phyloP scores from a whole-genome alignment of 2,113 vertebrate species.

The Siphamia tubifer region DNA sequence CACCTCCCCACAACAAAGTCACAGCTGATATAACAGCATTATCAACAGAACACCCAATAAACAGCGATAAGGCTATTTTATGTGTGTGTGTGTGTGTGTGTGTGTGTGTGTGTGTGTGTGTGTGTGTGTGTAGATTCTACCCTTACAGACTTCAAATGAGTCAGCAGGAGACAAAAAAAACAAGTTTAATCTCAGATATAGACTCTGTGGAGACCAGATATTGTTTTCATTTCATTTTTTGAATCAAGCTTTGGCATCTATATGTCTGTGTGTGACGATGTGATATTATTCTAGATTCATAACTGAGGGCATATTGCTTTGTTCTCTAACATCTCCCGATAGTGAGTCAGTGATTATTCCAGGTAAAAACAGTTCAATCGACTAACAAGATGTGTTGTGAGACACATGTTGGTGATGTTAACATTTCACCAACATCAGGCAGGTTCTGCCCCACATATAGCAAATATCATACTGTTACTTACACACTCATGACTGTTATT shows the following conservation, averaged over 20 bases:
- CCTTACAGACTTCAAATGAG: slow-evolving; percentile 9
- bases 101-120: background rate
- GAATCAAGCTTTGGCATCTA: background rate
- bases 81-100: background rate
- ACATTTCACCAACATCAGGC: slow-evolving; percentile 11
- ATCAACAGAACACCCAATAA: slow-evolving; percentile 20
- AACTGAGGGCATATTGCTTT: slow-evolving; percentile 63
- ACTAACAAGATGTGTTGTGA: slow-evolving; percentile 35
- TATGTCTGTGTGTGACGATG: background rate
- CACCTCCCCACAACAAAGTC: slow-evolving; percentile 43
- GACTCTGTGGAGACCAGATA: slow-evolving; percentile 13
- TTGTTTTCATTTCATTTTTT: slow-evolving; percentile 40
- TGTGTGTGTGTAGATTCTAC: background rate
- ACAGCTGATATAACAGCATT: slow-evolving; percentile 50
- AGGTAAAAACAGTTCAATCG: slow-evolving; percentile 6
- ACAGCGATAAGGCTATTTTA: slow-evolving; percentile 8
- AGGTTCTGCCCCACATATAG: background rate
- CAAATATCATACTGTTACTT: background rate
- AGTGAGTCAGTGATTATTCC: slow-evolving; percentile 33
- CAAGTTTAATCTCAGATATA: slow-evolving; percentile 26
- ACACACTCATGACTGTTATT: too few species aligned
- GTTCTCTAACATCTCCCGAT: slow-evolving; percentile 48
- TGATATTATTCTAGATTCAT: slow-evolving; percentile 37
- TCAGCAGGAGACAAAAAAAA: background rate
- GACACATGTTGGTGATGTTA: background rate